Percentiles rank a stretch among this genome's conserved stretches.
Evolutionary conservation across 2,888 invertebrate species (phyloP).

Genomic region (Mythimna lalbum): DNA sequence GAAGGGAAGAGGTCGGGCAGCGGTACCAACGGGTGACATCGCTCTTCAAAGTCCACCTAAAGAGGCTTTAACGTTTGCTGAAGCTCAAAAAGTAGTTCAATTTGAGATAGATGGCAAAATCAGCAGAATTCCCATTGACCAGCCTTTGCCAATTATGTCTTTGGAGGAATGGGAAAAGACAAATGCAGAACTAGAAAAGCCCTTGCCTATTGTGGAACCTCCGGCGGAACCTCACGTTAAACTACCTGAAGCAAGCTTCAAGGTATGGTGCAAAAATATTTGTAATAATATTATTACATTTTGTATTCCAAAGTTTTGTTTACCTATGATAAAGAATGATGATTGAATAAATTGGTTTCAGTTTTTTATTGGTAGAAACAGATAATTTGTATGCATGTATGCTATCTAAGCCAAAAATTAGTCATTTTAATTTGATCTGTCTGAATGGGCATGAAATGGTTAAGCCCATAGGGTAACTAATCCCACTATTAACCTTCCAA

Average conservation of each 20-base stretch:
- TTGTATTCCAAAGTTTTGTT: conserved; percentile 34
- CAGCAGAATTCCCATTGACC: conserved; percentile 92
- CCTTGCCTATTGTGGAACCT: conserved; percentile 83
- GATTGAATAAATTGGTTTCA: conserved; percentile 28
- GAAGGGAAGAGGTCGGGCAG: conserved; percentile 91
- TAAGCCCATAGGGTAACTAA: no score
- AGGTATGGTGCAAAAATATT: conserved; percentile 68
- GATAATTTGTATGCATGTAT: not conserved
- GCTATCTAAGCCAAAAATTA: not conserved
- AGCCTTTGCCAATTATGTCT: conserved; percentile 93
- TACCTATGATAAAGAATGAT: conserved; percentile 11
- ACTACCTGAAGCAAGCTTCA: conserved; percentile 86
- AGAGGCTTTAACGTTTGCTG: conserved; percentile 95
- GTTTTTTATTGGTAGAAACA: conserved; percentile 33
- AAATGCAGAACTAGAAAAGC: conserved; percentile 86
- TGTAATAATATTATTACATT: conserved; percentile 21
- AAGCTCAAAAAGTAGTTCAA: conserved; percentile 96
- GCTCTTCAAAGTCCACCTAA: conserved; percentile 89
- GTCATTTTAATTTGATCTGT: not conserved
- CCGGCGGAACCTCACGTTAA: conserved; percentile 86
- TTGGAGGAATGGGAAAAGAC: conserved; percentile 92
- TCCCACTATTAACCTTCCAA: no score
- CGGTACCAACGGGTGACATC: conserved; percentile 91
- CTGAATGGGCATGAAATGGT: not conserved
- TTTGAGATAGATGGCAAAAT: conserved; percentile 96